Base-by-base conservation (phyloP, 2,888 invertebrate species). In the Cryptocephalus primarius region DNA sequence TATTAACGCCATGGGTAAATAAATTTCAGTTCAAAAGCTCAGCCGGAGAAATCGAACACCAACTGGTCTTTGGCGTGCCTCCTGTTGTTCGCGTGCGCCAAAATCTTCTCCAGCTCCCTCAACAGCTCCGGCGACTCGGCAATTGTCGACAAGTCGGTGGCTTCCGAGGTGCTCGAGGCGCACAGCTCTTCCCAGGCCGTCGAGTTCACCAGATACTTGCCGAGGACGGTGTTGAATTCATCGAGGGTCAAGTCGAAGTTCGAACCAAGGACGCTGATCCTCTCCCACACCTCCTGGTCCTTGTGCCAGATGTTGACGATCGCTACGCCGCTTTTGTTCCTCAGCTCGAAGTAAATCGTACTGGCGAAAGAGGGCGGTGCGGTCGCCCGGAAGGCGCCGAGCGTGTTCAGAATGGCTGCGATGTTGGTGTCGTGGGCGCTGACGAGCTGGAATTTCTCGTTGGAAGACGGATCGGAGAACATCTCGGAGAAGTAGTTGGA, bases 351-450 rank as follows among this genome's bases (percentile, higher is more conserved):
- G 36, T 48, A 52, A 8, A 52, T 43, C 40, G 40, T 45, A 39
- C 46, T 52, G 11, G 48, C 48, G 34, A 48, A 52, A 6, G 36
- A 36, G 14, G 40, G 39, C 13, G 48, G 48, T 6, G 36, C 10
- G 36, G 13, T 46, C 39, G 11, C 38, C n/a, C 33, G n/a, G 32
- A 36, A 50, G 1, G 44, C 48, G 31, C 49, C 49, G 13, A 52
- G 11, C n/a, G 42, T 49, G 13, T 48, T 44, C 6, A 52, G 36
- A 9, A 49, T 33, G 10, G 33, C 10, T 8, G 45, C 46, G 12
- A 52, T 32, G 31, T 52, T 52, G 9, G 33, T 32, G 22, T 52
- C 52, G 32, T 52, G 52, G 8, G 31, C 49, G 33, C 52, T 52
- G 44, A 46, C 49, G 34, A 49, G 46, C 39, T 39, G 40, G 33